Base-by-base conservation (phyloP, 1,140 invertebrate species). In the Polypedilum pembai region DNA sequence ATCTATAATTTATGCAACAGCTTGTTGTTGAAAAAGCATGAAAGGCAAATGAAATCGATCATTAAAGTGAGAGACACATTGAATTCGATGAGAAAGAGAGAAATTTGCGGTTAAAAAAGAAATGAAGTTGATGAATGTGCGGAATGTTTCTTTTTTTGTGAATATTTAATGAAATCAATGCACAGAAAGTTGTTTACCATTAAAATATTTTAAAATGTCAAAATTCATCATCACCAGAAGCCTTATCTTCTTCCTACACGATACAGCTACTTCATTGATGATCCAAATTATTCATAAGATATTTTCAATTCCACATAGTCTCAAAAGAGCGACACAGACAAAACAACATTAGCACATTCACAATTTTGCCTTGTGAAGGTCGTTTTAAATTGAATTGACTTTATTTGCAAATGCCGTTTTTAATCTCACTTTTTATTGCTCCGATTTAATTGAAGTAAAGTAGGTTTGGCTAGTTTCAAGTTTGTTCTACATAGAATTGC, bases 361-460 rank as follows among this genome's bases (percentile, higher is more conserved):
- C 45, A 17, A 1, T 20, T 69, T 69, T 69, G 7, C 65, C 65
- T 69, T 69, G 65, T 69, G 65, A 69, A 69, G 65, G 65, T 69
- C 65, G 65, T 69, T 18, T 69, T 18, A 10, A 66, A 20, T n/a
- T n/a, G 24, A 33, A 8, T 18, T 10, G 65, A 21, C 45, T n/a
- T n/a, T n/a, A n/a, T n/a, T n/a, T 56, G 45, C 45, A 56, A 56
- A 56, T 56, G 45, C 10, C 8, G 45, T n/a, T 56, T 56, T 56
- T 33, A 45, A 56, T 56, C n/a, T 56, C 24, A 3, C 24, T 33
- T 1, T 33, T 33, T 33, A 33, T 33, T 33, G 24, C 24, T 33
- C 5, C 5, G 24, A 1, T 33, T 33, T 33, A 33, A 33, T 33
- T 33, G 24, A 33, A 33, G 5, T 33, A 33, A 33, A 33, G 24